A percentile compares a stretch with the other conserved stretches of the same genome.
Conservation (phyloP, 2,888 invertebrate species). For the Sericinus montela region DNA sequence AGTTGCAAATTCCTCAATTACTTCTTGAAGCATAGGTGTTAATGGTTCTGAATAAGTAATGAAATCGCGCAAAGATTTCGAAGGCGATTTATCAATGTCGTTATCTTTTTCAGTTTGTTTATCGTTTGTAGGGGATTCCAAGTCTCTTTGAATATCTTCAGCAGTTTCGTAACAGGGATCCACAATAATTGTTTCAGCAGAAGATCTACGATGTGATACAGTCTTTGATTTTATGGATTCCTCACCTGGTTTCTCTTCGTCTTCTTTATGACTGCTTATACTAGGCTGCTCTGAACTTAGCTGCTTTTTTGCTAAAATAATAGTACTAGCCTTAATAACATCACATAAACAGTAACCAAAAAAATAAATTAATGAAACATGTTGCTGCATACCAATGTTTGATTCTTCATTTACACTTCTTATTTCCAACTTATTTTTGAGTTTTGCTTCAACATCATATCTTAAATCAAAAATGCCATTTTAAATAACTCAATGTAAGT, state of each 20-base stretch:
- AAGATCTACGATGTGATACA: slow-evolving; percentile 47
- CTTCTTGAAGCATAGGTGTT: slow-evolving; percentile 51
- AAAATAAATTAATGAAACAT: not conserved
- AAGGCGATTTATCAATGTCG: slow-evolving; percentile 16
- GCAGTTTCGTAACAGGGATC: slow-evolving; percentile 50
- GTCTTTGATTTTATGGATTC: slow-evolving; percentile 44
- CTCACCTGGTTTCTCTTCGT: slow-evolving; percentile 54
- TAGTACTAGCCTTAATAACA: slow-evolving; percentile 8
- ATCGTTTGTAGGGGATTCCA: slow-evolving; percentile 35
- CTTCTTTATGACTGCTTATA: slow-evolving; percentile 36
- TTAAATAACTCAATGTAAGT: not conserved
- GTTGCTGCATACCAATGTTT: slow-evolving; percentile 37
- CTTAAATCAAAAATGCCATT: slow-evolving; percentile 35
- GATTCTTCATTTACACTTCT: slow-evolving; percentile 39
- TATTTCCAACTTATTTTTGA: slow-evolving; percentile 49
- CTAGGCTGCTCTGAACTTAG: slow-evolving; percentile 34
- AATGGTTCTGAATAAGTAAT: slow-evolving; percentile 56
- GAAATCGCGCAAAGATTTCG: slow-evolving; percentile 48
- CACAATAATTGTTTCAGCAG: slow-evolving; percentile 58
- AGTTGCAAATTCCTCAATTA: slow-evolving; percentile 54
- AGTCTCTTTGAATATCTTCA: slow-evolving; percentile 46
- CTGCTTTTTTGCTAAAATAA: slow-evolving; percentile 37
- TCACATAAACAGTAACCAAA: not conserved
- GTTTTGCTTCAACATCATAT: slow-evolving; percentile 42
- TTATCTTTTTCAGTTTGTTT: slow-evolving; percentile 23